Evolutionary conservation across 30 jellyfish, hydroid and myxozoan genomes (phyloP), one percentile per base, ranked within the genome.

Genomic region (Aurelia aurita complex sp. Pacific): DNA sequence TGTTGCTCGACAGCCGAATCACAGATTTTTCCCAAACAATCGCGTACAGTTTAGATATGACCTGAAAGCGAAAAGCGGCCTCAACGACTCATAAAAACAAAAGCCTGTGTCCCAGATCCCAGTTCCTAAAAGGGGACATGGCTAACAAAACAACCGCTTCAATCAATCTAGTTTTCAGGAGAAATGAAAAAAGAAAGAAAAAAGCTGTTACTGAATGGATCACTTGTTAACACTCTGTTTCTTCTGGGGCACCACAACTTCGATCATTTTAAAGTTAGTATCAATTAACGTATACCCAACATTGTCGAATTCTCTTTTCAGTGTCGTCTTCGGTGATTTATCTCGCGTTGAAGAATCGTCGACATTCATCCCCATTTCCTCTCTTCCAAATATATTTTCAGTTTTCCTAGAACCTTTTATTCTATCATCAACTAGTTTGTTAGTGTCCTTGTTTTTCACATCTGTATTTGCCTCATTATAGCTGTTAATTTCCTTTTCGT

Each of bases 211-310:
- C 14, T 5, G 12, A 46, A 7, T 6, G 57, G 71, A 50, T 14
- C 14, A 15, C 52, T 42, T 16, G 23, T n/a, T n/a, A 17, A 64
- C 35, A 51, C 19, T 43, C 53, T 79, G 33, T 54, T 81, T 81
- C 71, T 81, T 81, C 10, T 17, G n/a, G 23, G 69, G 69, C 12
- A 61, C 53, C n/a, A 42, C 57, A 23, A 75, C 69, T 74, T 73
- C 81, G 2, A 0, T 67, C 42, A 64, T 34, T 32, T 73, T 73
- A 65, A 62, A 84, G 35, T 74, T 74, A 4, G 93, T 74, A 35
- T 84, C 93, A 40, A 57, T 17, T 35, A 84, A 51, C 2, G 38
- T 1, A 57, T 72, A 84, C 29, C 62, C 70, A 4, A 84, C 93
- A 46, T 74, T 75, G 2, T 73, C 93, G 5, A 84, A 5, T 33